Evolutionary conservation across 2,888 invertebrate species (phyloP), one percentile per base, ranked within the genome.

Genomic region (Diabrotica balteata): DNA sequence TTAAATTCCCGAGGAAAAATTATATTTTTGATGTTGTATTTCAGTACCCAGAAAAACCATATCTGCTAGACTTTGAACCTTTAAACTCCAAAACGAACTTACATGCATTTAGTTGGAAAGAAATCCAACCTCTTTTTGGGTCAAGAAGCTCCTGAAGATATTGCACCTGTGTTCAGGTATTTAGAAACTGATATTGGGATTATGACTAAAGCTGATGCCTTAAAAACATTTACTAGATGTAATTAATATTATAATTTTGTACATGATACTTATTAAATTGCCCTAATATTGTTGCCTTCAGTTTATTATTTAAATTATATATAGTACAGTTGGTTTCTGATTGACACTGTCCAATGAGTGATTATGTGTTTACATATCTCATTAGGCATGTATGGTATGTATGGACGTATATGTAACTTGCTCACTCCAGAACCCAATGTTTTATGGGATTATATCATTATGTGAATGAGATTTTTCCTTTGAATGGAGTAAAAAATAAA

Each of bases 31-130:
- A 83, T 76, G 77, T 83, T 22, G 74, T 82, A 45, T 75, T 80
- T 59, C 78, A 79, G n/a, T 79, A 77, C 70, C 79, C 80, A 46
- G 80, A 80, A 57, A 74, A 72, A 50, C 77, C 79, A 7, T 72
- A 71, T 63, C 68, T 83, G 54, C 63, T 83, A 49, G 83, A 83
- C 76, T 82, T 83, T 77, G 80, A 81, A 8, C 78, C 80, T 10
- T 69, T 83, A 46, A 83, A 81, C 73, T 78, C 68, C 65, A 81
- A 81, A 71, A 78, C 80, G 2, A 79, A 81, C 71, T 75, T 83
- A 55, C 80, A 83, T 76, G 83, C 83, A 50, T 83, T 83, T 73
- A 71, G 72, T 17, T 83, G 83, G 83, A 79, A 80, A 44, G 83
- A 83, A 75, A 80, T 83, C 58, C 77, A 79, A 57, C 77, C 77